A percentile compares a stretch with the other conserved stretches of the same genome.
phyloP scores from a whole-genome alignment of 2,888 invertebrate genomes.

The Drosophila pegasa region DNA sequence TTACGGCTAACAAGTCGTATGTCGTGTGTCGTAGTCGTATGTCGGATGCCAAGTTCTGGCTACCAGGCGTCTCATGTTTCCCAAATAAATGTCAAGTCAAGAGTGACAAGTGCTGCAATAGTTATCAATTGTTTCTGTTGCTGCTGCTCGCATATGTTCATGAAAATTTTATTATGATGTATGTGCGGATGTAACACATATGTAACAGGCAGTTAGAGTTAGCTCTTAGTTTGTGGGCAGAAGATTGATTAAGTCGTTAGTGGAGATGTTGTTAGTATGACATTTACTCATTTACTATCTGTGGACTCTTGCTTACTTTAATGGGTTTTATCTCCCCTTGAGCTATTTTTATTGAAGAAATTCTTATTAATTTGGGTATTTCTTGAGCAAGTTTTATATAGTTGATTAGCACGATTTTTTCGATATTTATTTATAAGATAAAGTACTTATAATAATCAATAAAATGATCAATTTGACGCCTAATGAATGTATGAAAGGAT shows the following conservation, averaged over 20 bases:
- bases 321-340: no score
- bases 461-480: no score
- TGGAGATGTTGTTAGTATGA: neutral
- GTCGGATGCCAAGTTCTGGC: neutral
- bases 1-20: neutral
- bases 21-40: no score
- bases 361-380: no score
- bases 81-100: neutral
- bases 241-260: constrained; percentile 2
- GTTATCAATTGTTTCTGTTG: constrained; percentile 12
- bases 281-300: neutral
- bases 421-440: no score
- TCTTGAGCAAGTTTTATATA: no score
- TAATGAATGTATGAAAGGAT: no score
- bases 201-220: neutral
- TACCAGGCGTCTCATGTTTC: constrained; percentile 1
- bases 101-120: neutral
- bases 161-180: neutral
- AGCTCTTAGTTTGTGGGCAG: neutral
- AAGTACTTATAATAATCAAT: no score
- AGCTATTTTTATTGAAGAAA: no score
- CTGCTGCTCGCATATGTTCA: neutral
- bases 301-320: neutral
- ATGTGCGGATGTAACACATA: neutral
- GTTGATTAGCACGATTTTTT: no score